Evolutionary conservation across 2,888 invertebrate species (phyloP).

Genomic region (Gortyna flavago): DNA sequence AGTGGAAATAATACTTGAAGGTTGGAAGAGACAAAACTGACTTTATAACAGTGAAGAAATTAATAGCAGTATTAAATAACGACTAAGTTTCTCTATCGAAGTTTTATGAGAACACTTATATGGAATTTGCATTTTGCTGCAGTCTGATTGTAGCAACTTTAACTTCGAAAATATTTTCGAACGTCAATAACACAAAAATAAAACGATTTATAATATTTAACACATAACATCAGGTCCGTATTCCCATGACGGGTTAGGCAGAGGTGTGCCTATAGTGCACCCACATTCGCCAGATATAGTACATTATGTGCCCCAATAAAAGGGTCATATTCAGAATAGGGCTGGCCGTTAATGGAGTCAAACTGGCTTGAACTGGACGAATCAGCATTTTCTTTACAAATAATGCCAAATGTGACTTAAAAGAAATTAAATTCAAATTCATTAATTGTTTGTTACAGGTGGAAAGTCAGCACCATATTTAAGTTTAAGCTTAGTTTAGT

Average conservation of each 20-base stretch:
- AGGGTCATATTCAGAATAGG: background rate
- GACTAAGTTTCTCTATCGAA: constrained; percentile 25
- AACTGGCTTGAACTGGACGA: constrained; percentile 4
- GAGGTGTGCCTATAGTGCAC: background rate
- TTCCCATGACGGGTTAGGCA: background rate
- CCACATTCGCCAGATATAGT: background rate
- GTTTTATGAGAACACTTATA: constrained; percentile 39
- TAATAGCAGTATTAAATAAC: constrained; percentile 21
- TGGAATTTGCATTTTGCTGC: constrained; percentile 18
- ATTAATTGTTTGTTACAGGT: background rate
- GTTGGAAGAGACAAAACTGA: constrained; percentile 12
- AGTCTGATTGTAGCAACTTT: constrained; percentile 16
- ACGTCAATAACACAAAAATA: background rate
- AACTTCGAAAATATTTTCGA: constrained; percentile 9
- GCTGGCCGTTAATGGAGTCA: background rate
- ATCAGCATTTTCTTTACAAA: constrained; percentile 17
- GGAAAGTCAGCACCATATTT: background rate
- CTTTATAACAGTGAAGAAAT: constrained; percentile 7
- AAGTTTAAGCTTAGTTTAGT: too few relatives aligned
- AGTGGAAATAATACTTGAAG: background rate
- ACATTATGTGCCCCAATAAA: background rate
- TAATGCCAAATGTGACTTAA: background rate
- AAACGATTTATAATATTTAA: background rate
- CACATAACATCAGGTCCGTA: too few relatives aligned
- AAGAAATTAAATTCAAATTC: background rate